phyloP scores from a whole-genome alignment of 1,140 invertebrate species.

The Drosophila micromelanica region DNA sequence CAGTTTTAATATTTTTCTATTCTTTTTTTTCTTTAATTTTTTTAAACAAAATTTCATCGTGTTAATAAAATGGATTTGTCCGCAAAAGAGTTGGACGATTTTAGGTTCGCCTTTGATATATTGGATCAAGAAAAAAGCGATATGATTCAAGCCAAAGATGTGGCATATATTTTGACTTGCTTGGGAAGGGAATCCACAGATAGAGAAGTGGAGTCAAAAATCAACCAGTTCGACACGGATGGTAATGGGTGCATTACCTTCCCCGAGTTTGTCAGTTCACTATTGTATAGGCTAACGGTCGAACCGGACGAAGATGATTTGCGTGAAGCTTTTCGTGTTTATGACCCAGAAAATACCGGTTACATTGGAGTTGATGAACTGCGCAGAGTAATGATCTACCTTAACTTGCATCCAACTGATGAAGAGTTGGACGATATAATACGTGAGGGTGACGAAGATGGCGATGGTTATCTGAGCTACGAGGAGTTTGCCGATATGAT shows the following conservation, averaged over 20 bases:
- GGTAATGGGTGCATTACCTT: conserved; percentile 78
- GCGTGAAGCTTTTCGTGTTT: conserved; percentile 87
- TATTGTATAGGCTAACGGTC: conserved; percentile 32
- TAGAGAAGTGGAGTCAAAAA: conserved; percentile 78
- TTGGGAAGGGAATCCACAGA: conserved; percentile 72
- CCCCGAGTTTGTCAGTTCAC: conserved; percentile 43
- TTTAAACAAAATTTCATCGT: conserved; percentile 8
- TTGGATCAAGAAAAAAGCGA: conserved; percentile 7
- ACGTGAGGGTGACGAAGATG: conserved; percentile 93
- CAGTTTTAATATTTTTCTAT: not conserved
- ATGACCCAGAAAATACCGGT: conserved; percentile 96
- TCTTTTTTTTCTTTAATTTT: not conserved
- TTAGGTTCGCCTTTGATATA: conserved; percentile 1
- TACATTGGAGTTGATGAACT: conserved; percentile 95
- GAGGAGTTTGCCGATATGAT: conserved; percentile 85
- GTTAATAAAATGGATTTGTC: conserved; percentile 16
- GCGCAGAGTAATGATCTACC: conserved; percentile 94
- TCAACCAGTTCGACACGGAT: conserved; percentile 83
- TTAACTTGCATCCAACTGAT: not conserved
- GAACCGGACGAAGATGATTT: conserved; percentile 45
- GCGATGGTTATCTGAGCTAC: conserved; percentile 94
- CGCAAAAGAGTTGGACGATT: not conserved
- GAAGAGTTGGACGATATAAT: conserved; percentile 21
- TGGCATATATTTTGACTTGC: conserved; percentile 62
- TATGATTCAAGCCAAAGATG: conserved; percentile 40